Evolutionary conservation across 2,888 invertebrate species (phyloP).

Genomic region (Atethmia centrago): DNA sequence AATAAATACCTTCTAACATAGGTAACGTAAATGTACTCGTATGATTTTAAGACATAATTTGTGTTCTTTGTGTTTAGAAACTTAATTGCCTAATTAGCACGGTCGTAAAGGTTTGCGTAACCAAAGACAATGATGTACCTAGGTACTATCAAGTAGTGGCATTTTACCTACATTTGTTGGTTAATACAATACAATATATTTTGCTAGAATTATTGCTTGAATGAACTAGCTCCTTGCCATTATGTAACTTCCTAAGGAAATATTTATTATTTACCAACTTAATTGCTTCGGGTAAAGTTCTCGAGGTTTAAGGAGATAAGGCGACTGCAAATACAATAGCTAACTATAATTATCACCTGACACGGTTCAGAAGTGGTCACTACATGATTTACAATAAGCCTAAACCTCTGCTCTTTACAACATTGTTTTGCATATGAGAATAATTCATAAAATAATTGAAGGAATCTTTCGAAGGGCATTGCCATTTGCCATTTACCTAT

Average conservation of each 20-base stretch:
- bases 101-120: slow-evolving; percentile 71
- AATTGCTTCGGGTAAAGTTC: slow-evolving; percentile 55
- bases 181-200: slow-evolving; percentile 68
- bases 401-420: slow-evolving; percentile 31
- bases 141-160: slow-evolving; percentile 52
- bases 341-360: slow-evolving; percentile 47
- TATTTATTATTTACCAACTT: slow-evolving; percentile 56
- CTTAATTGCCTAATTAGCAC: slow-evolving; percentile 73
- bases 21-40: slow-evolving; percentile 15
- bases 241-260: slow-evolving; percentile 45
- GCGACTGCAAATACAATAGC: slow-evolving; percentile 46
- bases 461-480: slow-evolving; percentile 17
- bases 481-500: not conserved
- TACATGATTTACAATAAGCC: slow-evolving; percentile 44
- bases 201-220: slow-evolving; percentile 59
- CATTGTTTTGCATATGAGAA: slow-evolving; percentile 26
- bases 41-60: slow-evolving; percentile 47
- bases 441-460: slow-evolving; percentile 16
- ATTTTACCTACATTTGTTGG: slow-evolving; percentile 72
- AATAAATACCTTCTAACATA: slow-evolving; percentile 5
- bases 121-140: slow-evolving; percentile 61
- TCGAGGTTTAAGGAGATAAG: slow-evolving; percentile 43
- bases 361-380: slow-evolving; percentile 47
- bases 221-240: slow-evolving; percentile 33
- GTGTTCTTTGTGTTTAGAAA: slow-evolving; percentile 58